Conservation (phyloP, 2,797 vertebrate genomes). For the Cheirogaleus major region DNA sequence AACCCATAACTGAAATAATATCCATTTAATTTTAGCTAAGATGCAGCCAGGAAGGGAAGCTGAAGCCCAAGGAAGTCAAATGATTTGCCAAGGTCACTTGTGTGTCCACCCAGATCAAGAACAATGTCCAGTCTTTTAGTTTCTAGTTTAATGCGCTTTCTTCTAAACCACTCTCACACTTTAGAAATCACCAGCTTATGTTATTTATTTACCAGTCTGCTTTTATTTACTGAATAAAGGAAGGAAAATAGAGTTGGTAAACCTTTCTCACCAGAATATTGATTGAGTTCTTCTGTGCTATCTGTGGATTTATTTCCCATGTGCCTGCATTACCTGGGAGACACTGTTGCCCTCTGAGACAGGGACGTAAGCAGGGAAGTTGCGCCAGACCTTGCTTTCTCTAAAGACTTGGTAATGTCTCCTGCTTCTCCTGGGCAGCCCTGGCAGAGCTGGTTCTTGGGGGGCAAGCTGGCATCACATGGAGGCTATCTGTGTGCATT, state of each 20-base stretch:
- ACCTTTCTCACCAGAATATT: background rate
- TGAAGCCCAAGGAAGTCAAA: background rate
- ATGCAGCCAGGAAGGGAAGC: background rate
- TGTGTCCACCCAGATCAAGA: background rate
- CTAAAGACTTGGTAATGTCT: background rate
- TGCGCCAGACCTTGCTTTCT: background rate
- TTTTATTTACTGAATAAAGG: conserved; percentile 48
- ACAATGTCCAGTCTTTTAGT: background rate
- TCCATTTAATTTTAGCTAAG: background rate
- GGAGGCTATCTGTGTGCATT: background rate
- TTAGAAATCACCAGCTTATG: background rate
- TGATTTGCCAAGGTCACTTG: background rate
- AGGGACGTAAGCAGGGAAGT: background rate
- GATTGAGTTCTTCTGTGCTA: background rate
- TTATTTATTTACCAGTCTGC: conserved; percentile 22
- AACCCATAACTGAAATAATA: background rate
- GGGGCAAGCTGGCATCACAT: background rate
- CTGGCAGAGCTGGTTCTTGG: background rate
- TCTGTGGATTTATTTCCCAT: conserved; percentile 1
- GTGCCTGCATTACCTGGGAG: background rate
- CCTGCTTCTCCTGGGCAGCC: background rate
- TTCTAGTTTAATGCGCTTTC: background rate
- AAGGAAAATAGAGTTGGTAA: background rate
- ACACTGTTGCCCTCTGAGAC: background rate
- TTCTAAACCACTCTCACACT: background rate